phyloP scores from a whole-genome alignment of 2,888 invertebrate genomes.

The Zootermopsis nevadensis region DNA sequence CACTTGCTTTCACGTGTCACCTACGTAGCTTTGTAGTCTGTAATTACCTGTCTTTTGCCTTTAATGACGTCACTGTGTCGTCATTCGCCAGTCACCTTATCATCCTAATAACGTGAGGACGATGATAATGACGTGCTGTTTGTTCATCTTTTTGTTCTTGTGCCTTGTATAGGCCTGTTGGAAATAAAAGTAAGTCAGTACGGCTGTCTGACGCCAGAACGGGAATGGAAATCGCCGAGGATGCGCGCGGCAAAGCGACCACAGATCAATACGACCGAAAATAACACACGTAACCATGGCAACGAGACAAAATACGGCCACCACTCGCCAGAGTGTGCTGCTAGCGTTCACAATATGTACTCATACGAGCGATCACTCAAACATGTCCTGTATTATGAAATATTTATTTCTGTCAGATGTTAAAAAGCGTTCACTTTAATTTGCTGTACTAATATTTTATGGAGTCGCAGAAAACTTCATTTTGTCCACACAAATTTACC shows the following conservation, averaged over 20 bases:
- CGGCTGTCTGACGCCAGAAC: background rate
- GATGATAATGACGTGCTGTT: background rate
- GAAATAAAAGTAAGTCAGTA: background rate
- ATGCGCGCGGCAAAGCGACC: background rate
- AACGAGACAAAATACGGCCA: slow-evolving; percentile 10
- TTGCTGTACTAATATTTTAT: too few relatives aligned
- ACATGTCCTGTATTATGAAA: too few relatives aligned
- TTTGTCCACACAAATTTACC: too few relatives aligned
- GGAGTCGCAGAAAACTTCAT: too few relatives aligned
- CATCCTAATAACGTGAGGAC: background rate
- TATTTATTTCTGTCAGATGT: too few relatives aligned
- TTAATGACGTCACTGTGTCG: background rate
- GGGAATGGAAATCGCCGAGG: background rate
- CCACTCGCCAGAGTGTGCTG: slow-evolving; percentile 7
- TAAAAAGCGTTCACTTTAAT: too few relatives aligned
- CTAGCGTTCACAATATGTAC: background rate
- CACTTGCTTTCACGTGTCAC: background rate
- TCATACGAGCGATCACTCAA: too few relatives aligned
- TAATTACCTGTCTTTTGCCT: background rate
- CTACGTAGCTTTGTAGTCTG: background rate
- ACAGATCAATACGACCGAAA: slow-evolving; percentile 30
- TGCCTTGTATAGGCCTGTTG: background rate
- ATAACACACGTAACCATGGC: slow-evolving; percentile 37
- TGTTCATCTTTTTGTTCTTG: background rate
- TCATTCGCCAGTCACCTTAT: background rate